Evolutionary conservation across 1,140 invertebrate genomes (phyloP).

Genomic region (Eulimnadia texana): DNA sequence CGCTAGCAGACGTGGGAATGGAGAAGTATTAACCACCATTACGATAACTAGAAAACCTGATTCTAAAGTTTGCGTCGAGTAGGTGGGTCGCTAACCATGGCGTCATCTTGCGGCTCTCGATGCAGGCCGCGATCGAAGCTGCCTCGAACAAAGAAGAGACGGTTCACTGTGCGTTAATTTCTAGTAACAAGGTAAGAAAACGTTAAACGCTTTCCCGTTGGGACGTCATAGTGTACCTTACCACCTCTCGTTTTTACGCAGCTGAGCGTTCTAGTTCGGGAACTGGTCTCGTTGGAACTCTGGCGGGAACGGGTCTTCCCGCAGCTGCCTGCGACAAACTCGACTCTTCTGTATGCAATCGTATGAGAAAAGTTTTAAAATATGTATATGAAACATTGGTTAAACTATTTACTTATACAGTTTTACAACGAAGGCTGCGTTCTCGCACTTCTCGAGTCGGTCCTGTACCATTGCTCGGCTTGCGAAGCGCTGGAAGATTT

Average conservation of each 20-base stretch:
- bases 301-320: not conserved
- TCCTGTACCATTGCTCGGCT: constrained; percentile 54
- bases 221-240: not conserved
- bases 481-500: constrained; percentile 50
- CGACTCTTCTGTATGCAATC: not conserved
- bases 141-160: not conserved
- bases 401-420: constrained; percentile 26
- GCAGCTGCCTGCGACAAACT: not conserved
- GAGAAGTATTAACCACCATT: too few relatives aligned
- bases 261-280: not conserved
- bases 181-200: not conserved
- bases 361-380: not conserved
- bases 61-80: not conserved
- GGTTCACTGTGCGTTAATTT: not conserved
- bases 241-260: not conserved
- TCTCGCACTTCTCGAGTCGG: constrained; percentile 52
- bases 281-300: not conserved
- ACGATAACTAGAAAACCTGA: too few relatives aligned
- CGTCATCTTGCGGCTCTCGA: not conserved
- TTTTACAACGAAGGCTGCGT: constrained; percentile 53
- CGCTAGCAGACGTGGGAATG: too few relatives aligned
- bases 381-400: not conserved
- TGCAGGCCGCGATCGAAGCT: not conserved
- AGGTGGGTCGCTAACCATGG: constrained; percentile 1
- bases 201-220: not conserved